Evolutionary conservation across 2,797 vertebrate genomes (phyloP).

Genomic region (Lacerta agilis): DNA sequence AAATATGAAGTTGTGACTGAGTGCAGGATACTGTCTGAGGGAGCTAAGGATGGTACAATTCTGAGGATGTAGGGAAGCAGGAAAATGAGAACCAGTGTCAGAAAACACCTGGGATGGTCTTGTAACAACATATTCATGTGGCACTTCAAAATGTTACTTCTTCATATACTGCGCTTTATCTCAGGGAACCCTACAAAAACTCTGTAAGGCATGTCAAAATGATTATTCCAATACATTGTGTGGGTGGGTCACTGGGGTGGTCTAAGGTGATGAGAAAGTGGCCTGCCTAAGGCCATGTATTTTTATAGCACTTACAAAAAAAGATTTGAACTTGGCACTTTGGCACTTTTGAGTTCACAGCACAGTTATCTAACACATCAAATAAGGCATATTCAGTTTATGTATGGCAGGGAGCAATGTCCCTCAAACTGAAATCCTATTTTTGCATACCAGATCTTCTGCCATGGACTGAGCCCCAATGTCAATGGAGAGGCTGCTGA

Average conservation of each 20-base stretch:
- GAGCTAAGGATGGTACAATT: not conserved
- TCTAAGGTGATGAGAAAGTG: not conserved
- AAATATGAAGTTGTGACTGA: not conserved
- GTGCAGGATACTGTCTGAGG: not conserved
- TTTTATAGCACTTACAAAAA: not conserved
- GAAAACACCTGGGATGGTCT: not conserved
- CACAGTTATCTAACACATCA: not conserved
- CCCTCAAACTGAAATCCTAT: conserved; percentile 15
- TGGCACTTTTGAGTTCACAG: not conserved
- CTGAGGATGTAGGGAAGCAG: not conserved
- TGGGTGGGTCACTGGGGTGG: too few species aligned
- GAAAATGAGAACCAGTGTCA: not conserved
- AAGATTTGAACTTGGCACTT: not conserved
- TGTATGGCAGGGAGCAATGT: not conserved
- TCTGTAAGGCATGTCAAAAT: not conserved
- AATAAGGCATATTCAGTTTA: not conserved
- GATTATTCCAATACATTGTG: not conserved
- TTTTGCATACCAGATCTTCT: conserved; percentile 90
- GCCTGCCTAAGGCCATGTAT: not conserved
- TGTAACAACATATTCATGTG: not conserved
- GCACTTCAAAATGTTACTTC: not conserved
- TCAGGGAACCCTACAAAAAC: not conserved
- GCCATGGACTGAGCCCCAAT: conserved; percentile 98
- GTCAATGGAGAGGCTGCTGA: conserved; percentile 95
- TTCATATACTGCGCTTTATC: not conserved